These are phyloP conservation scores for Ypsolopha sequella DNA, from an alignment of 2,888 invertebrate genomes.

Conservation along the genomic window DNA sequence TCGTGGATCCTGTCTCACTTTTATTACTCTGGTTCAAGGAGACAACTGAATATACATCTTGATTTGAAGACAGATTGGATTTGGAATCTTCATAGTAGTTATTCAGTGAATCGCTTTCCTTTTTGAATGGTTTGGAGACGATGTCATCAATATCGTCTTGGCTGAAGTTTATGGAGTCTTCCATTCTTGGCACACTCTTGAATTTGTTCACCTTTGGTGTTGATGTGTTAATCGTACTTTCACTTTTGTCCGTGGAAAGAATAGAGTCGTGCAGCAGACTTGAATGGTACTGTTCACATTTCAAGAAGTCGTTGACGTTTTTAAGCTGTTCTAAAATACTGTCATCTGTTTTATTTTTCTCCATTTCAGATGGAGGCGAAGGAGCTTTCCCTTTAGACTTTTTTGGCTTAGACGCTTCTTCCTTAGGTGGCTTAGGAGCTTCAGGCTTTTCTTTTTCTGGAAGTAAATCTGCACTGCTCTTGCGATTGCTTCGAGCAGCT, in stretches of 20 bases:
- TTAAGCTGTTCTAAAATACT: constrained; percentile 56
- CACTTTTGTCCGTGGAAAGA: constrained; percentile 24
- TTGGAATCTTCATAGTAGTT: constrained; percentile 59
- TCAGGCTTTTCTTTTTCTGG: constrained; percentile 34
- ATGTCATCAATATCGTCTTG: constrained; percentile 69
- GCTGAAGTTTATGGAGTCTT: constrained; percentile 56
- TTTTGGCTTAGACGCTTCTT: constrained; percentile 14
- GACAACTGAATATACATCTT: constrained; percentile 51
- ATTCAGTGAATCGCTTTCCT: constrained; percentile 59
- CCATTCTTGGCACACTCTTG: constrained; percentile 39
- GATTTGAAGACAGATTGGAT: constrained; percentile 59
- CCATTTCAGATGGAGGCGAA: constrained; percentile 68
- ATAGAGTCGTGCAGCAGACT: constrained; percentile 39
- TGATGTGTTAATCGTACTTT: constrained; percentile 50
- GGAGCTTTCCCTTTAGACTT: constrained; percentile 82
- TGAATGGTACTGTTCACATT: constrained; percentile 53
- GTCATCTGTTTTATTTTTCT: constrained; percentile 61
- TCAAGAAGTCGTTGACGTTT: constrained; percentile 49
- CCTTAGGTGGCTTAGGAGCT: constrained; percentile 5
- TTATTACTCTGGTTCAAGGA: constrained; percentile 61
- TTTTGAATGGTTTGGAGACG: constrained; percentile 57
- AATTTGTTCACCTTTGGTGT: constrained; percentile 60
- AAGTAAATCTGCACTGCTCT: constrained; percentile 53
- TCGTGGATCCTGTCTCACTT: constrained; percentile 70
- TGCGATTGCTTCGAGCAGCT: constrained; percentile 77